Base-by-base conservation (phyloP, 1,140 invertebrate genomes). In the Agrypnia vestita region DNA sequence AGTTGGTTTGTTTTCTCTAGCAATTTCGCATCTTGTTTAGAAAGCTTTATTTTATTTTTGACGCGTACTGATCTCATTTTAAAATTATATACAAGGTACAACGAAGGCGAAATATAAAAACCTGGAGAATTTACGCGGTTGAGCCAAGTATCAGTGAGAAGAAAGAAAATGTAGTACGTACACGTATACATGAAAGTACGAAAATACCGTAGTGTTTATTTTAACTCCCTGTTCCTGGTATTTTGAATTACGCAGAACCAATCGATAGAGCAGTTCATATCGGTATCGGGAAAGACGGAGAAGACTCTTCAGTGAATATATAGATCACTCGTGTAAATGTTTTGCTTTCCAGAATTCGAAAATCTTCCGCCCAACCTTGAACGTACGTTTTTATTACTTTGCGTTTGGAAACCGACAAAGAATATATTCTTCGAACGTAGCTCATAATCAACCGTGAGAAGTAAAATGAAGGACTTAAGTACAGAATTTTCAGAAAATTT, bases 131-230 rank as follows among this genome's bases (percentile, higher is more conserved):
- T 35, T 35, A 1, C 25, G 25, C 25, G 25, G 25, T 35, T 35
- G 25, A 35, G 25, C 25, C 25, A 35, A 35, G 25, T 35, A 6
- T 35, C 25, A 35, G 25, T 35, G 6, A 35, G 25, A 35, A 35
- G 6, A 35, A 6, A 1, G 25, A 1, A 35, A 35, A 35, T 35
- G 25, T 35, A 55, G n/a, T 55, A 55, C n/a, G n/a, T n/a, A 55
- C 53, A 59, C 21, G 55, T 59, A 59, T 35, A 35, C 25, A 35
- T 64, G 61, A n/a, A 7, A n/a, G 21, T 43, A 11, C 67, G 49
- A 47, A 71, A 71, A 71, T 71, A 71, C 0, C 67, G 49, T 25
- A 44, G 17, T 71, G 67, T 71, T 71, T 71, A 71, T 71, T 71
- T 71, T 53, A 51, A 46, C 46, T 49, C 19, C 46, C 15, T 10